Evolutionary conservation across 2,888 invertebrate genomes (phyloP).

Genomic region (Chloromyia formosa): DNA sequence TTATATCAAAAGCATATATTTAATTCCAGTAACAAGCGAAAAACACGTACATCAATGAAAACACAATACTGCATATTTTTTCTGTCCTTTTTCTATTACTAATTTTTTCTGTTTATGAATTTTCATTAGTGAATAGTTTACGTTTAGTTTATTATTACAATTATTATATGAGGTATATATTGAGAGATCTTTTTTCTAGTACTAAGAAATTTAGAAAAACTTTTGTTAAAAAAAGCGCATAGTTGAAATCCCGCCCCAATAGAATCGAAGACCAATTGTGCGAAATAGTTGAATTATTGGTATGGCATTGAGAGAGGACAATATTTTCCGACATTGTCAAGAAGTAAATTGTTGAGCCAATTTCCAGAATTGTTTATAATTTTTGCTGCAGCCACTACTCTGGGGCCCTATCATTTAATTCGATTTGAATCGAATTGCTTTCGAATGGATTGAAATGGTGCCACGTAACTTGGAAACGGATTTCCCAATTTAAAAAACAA

Average conservation of each 20-base stretch:
- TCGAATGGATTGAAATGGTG: no score
- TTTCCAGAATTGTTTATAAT: no score
- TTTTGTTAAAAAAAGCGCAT: not conserved
- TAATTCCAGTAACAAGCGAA: not conserved
- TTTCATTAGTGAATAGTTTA: constrained; percentile 9
- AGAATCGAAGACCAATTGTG: not conserved
- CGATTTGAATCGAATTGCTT: no score
- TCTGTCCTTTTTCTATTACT: not conserved
- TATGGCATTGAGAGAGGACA: no score
- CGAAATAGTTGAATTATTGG: no score
- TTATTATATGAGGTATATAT: not conserved
- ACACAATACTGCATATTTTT: not conserved
- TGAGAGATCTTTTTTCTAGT: not conserved
- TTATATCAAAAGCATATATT: constrained; percentile 21
- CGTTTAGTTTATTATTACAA: constrained; percentile 5
- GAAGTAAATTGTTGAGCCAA: no score
- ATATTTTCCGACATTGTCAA: no score
- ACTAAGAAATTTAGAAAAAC: not conserved
- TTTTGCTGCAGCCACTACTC: no score
- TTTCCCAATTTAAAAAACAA: no score
- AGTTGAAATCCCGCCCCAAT: not conserved
- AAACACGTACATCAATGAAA: not conserved
- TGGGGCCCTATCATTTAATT: no score
- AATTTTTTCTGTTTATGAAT: not conserved
- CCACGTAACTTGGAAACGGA: no score